Conservation (phyloP, 2,888 invertebrate genomes). For the Tryphoninae sp. region DNA sequence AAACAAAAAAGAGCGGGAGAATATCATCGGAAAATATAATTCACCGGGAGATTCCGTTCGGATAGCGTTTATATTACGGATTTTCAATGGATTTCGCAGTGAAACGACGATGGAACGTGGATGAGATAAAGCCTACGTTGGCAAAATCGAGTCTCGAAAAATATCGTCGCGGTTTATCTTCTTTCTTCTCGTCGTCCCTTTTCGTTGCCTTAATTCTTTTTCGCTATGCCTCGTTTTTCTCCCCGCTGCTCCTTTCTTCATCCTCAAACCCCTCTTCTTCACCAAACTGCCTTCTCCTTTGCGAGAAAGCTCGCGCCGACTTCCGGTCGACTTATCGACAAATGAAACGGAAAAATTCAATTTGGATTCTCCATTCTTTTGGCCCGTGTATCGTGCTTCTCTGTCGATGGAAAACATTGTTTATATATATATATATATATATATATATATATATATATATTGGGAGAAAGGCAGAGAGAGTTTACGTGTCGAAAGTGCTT, state of each 20-base stretch:
- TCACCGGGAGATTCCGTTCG: slow-evolving; percentile 31
- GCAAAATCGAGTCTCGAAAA: slow-evolving; percentile 57
- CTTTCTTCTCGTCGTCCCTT: slow-evolving; percentile 47
- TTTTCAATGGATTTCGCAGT: slow-evolving; percentile 60
- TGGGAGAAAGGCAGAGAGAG: background rate
- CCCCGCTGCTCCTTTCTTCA: background rate
- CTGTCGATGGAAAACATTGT: slow-evolving; percentile 50
- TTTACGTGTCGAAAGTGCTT: slow-evolving; percentile 23
- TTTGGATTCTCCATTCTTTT: slow-evolving; percentile 68
- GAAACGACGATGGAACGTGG: slow-evolving; percentile 62
- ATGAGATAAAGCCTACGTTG: slow-evolving; percentile 54
- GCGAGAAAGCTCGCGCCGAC: slow-evolving; percentile 45
- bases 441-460: slow-evolving; percentile 41
- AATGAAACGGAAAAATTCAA: slow-evolving; percentile 77
- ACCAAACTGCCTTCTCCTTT: slow-evolving; percentile 14
- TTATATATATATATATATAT: slow-evolving; percentile 36
- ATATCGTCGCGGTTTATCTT: slow-evolving; percentile 62
- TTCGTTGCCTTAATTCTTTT: slow-evolving; percentile 15
- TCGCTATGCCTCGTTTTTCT: slow-evolving; percentile 17
- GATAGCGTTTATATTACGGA: slow-evolving; percentile 20
- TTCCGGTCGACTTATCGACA: slow-evolving; percentile 71
- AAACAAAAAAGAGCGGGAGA: background rate
- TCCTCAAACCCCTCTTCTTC: too few species aligned
- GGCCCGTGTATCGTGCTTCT: slow-evolving; percentile 52
- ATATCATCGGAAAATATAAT: slow-evolving; percentile 23